A percentile compares a stretch with the other conserved stretches of the same genome.
phyloP scores from a whole-genome alignment of 1,140 invertebrate species.

The Asbolus verrucosus region DNA sequence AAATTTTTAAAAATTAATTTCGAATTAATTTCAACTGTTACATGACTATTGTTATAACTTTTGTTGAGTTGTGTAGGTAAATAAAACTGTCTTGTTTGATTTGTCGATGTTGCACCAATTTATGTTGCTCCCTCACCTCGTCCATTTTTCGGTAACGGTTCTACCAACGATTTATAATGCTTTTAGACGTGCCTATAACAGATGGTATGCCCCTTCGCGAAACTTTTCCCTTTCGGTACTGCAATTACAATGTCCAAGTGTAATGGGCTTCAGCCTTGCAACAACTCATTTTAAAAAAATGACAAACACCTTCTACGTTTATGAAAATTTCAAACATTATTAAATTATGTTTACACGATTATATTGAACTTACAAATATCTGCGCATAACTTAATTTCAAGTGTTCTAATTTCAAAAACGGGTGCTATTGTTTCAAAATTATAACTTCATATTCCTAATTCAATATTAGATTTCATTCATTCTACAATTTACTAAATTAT shows the following conservation, averaged over 20 bases:
- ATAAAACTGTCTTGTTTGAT: too few species aligned
- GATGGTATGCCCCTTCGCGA: conserved; percentile 16
- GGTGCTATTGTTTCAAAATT: too few species aligned
- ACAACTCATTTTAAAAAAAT: not conserved
- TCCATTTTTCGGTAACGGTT: not conserved
- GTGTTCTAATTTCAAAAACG: too few species aligned
- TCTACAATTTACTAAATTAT: not conserved
- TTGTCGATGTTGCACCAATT: not conserved
- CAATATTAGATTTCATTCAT: too few species aligned
- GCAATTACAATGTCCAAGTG: not conserved
- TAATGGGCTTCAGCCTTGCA: not conserved
- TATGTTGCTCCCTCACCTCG: not conserved
- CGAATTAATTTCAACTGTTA: too few species aligned
- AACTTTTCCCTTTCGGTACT: conserved; percentile 13
- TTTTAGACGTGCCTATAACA: conserved; percentile 15
- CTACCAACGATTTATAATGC: conserved; percentile 16
- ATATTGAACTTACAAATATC: not conserved
- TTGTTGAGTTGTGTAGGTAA: not conserved
- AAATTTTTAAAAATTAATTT: too few species aligned
- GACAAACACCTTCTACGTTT: not conserved
- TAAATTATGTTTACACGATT: not conserved
- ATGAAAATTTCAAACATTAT: not conserved
- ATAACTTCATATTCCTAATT: too few species aligned
- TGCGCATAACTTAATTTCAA: not conserved
- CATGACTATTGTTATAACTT: not conserved